phyloP scores from a whole-genome alignment of 2,113 vertebrate species.

The Lynx canadensis region DNA sequence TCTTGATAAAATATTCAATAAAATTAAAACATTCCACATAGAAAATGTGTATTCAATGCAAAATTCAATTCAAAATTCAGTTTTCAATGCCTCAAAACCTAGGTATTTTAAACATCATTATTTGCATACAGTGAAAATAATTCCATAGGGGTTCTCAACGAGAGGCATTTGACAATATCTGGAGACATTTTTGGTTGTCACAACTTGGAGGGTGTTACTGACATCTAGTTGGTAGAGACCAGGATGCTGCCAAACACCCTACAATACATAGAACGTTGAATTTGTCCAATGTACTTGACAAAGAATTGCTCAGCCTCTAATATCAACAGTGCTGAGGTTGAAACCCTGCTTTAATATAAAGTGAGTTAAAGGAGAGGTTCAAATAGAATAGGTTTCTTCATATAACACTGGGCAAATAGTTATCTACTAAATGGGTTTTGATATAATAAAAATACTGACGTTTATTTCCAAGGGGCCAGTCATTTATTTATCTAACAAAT shows the following conservation, averaged over 20 bases:
- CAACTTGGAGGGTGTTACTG: rapidly evolving
- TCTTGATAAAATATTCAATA: background rate
- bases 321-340: background rate
- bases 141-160: background rate
- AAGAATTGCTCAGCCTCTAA: background rate
- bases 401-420: background rate
- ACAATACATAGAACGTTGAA: background rate
- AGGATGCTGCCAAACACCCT: background rate
- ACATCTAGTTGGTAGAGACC: background rate
- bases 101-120: background rate
- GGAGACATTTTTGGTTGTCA: background rate
- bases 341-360: background rate
- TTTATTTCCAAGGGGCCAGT: background rate
- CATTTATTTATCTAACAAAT: background rate
- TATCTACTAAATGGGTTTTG: background rate
- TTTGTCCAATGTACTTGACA: background rate
- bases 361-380: background rate
- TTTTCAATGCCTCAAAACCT: background rate
- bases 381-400: background rate
- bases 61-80: background rate
- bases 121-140: background rate
- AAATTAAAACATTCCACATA: too few species aligned
- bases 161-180: background rate
- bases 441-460: background rate
- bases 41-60: too few species aligned